Percentiles rank a stretch among this genome's conserved stretches.
Evolutionary conservation across 2,797 vertebrate genomes (phyloP).

Genomic region (Zenarchopterus dispar): DNA sequence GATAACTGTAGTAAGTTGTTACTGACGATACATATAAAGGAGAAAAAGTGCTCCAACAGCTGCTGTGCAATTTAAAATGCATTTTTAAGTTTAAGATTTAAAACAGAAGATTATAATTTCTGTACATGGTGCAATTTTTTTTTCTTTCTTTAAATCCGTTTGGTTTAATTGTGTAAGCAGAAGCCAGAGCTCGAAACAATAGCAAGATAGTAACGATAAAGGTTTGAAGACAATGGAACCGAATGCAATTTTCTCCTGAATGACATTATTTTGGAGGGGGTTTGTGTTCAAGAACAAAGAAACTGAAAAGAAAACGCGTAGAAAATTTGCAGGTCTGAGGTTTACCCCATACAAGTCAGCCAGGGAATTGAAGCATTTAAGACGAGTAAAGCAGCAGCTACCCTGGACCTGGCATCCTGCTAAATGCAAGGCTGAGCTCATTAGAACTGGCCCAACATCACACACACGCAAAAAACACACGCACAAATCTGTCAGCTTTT

Average conservation of each 20-base stretch:
- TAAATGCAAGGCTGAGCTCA: slow-evolving; percentile 78
- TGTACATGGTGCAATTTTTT: not conserved
- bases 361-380: slow-evolving; percentile 41
- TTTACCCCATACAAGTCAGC: slow-evolving; percentile 31
- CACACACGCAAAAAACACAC: slow-evolving; percentile 22
- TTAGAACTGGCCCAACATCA: slow-evolving; percentile 72
- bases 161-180: not conserved
- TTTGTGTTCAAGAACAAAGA: slow-evolving; percentile 20
- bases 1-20: slow-evolving; percentile 2
- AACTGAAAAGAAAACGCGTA: not conserved
- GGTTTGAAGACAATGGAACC: slow-evolving; percentile 19
- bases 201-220: slow-evolving; percentile 16
- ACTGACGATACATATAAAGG: not conserved
- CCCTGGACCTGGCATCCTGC: slow-evolving; percentile 57
- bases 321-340: slow-evolving; percentile 39
- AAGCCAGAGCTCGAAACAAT: slow-evolving; percentile 1
- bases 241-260: slow-evolving; percentile 9
- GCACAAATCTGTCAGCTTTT: slow-evolving; percentile 56
- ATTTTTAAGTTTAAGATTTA: slow-evolving; percentile 7
- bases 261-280: slow-evolving; percentile 15
- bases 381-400: slow-evolving; percentile 51
- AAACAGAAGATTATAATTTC: slow-evolving; percentile 8
- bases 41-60: slow-evolving; percentile 2
- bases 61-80: slow-evolving; percentile 17
- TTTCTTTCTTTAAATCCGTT: not conserved